phyloP scores from a whole-genome alignment of 2,797 vertebrate species.

The Prunella strophiata region DNA sequence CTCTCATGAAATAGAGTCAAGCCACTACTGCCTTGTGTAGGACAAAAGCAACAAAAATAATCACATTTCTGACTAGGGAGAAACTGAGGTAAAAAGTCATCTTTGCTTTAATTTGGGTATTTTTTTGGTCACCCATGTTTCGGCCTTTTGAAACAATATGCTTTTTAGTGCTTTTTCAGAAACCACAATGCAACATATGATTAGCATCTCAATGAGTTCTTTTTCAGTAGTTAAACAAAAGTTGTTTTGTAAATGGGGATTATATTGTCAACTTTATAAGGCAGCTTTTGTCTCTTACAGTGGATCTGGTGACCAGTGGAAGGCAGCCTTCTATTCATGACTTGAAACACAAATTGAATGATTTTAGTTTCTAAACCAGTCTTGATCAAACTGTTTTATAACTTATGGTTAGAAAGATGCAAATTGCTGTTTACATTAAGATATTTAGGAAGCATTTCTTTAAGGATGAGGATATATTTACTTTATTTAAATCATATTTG shows the following conservation, averaged over 20 bases:
- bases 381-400: conserved; percentile 17
- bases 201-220: conserved; percentile 83
- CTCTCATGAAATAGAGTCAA: background rate
- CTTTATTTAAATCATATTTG: background rate
- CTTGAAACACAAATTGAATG: conserved; percentile 52
- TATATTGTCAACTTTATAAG: conserved; percentile 80
- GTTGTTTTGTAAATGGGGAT: conserved; percentile 72
- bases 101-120: conserved; percentile 52
- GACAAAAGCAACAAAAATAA: background rate
- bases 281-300: conserved; percentile 75
- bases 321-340: conserved; percentile 60
- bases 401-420: background rate
- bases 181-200: conserved; percentile 77
- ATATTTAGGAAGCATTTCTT: conserved; percentile 6
- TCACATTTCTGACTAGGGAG: background rate
- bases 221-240: conserved; percentile 84
- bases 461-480: background rate
- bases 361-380: conserved; percentile 51
- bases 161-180: conserved; percentile 73
- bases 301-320: conserved; percentile 69
- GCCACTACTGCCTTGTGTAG: background rate
- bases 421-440: conserved; percentile 13
- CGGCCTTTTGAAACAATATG: conserved; percentile 73
- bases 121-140: conserved; percentile 57
- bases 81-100: background rate